Evolutionary conservation across 2,888 invertebrate species (phyloP).

Genomic region (Patella caerulea): DNA sequence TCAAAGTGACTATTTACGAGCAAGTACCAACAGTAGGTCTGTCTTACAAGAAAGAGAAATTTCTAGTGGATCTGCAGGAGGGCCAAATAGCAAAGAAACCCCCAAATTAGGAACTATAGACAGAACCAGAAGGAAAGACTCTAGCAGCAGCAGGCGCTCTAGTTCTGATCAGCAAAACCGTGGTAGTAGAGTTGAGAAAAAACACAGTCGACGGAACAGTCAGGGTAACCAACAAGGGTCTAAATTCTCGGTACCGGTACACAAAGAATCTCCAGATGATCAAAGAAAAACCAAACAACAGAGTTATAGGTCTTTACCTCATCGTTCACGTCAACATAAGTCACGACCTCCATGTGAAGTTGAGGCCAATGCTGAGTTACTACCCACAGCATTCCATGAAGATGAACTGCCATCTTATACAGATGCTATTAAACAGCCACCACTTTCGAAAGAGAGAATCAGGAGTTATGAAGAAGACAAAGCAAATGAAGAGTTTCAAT

Average conservation of each 20-base stretch:
- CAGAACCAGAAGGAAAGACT: too few species aligned
- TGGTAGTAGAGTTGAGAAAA: neutral
- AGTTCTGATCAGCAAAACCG: neutral
- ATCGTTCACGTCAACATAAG: neutral
- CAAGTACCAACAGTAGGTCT: neutral
- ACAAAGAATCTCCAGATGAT: too few species aligned
- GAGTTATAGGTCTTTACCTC: neutral
- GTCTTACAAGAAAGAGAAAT: neutral
- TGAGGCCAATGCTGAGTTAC: slow-evolving; percentile 15
- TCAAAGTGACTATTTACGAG: neutral
- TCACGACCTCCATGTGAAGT: neutral
- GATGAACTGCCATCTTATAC: slow-evolving; percentile 62
- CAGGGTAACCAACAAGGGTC: neutral
- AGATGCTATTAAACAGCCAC: slow-evolving; percentile 27
- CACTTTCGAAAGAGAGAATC: neutral
- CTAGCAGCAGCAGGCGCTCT: too few species aligned
- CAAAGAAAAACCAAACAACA: neutral
- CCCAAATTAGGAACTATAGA: too few species aligned
- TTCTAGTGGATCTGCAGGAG: neutral
- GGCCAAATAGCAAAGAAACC: neutral
- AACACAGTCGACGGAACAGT: neutral
- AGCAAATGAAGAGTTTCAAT: slow-evolving; percentile 23
- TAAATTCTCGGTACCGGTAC: neutral
- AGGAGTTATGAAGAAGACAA: slow-evolving; percentile 19
- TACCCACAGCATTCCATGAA: slow-evolving; percentile 50